Evolutionary conservation across 2,888 invertebrate species (phyloP).

Genomic region (Tenthredo amoena): DNA sequence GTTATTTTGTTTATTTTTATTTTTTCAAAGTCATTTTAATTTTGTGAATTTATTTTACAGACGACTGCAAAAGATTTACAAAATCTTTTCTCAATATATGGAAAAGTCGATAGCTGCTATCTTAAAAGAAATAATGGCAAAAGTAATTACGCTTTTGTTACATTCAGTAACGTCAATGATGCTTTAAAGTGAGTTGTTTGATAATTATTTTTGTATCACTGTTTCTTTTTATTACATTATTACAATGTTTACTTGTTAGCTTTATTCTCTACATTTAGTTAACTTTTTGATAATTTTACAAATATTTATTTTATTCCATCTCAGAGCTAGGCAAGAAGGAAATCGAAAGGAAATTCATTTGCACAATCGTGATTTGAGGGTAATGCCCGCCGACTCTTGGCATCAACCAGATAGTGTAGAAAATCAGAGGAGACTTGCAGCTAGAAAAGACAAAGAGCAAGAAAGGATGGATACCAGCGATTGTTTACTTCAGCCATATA

Average conservation of each 20-base stretch:
- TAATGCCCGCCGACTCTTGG: slow-evolving; percentile 83
- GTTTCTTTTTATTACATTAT: background rate
- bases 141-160: slow-evolving; percentile 81
- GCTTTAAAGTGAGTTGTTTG: slow-evolving; percentile 79
- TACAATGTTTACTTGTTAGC: background rate
- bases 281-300: background rate
- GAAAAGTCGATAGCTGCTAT: slow-evolving; percentile 81
- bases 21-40: background rate
- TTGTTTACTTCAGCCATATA: slow-evolving; percentile 40
- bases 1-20: background rate
- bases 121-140: slow-evolving; percentile 79
- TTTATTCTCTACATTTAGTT: background rate
- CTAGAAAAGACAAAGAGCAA: slow-evolving; percentile 62
- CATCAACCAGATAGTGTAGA: slow-evolving; percentile 80
- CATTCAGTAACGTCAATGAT: slow-evolving; percentile 79
- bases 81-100: slow-evolving; percentile 81
- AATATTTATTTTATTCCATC: background rate
- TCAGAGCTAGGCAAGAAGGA: slow-evolving; percentile 69
- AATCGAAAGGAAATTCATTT: slow-evolving; percentile 67
- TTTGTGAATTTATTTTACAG: slow-evolving; percentile 72
- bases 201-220: background rate
- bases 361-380: slow-evolving; percentile 76
- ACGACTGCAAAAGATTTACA: slow-evolving; percentile 80
- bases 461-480: slow-evolving; percentile 63
- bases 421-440: slow-evolving; percentile 62